Percentiles rank a stretch among this genome's conserved stretches.
phyloP scores from a whole-genome alignment of 2,888 invertebrate species.

The Tenthredo scrophulariae region DNA sequence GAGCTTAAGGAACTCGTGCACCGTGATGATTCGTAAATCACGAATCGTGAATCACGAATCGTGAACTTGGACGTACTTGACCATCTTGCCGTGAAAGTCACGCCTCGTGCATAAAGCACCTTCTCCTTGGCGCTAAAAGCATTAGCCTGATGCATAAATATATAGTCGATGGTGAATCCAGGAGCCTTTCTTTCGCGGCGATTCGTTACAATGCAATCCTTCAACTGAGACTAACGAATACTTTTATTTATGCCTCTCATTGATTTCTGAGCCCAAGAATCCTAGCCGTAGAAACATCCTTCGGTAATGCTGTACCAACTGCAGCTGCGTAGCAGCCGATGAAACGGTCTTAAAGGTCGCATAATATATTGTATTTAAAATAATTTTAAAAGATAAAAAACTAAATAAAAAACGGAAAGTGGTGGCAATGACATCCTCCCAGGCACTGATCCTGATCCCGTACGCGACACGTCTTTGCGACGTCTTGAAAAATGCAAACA shows the following conservation, averaged over 20 bases:
- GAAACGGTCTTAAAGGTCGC: not conserved
- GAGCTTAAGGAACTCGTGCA: not conserved
- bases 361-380: not conserved
- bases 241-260: not conserved
- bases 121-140: slow-evolving; percentile 37
- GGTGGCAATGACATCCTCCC: not conserved
- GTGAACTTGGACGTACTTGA: slow-evolving; percentile 54
- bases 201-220: slow-evolving; percentile 37
- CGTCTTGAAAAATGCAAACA: slow-evolving; percentile 15
- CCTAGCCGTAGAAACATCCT: not conserved
- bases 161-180: slow-evolving; percentile 30
- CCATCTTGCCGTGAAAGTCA: slow-evolving; percentile 54
- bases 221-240: not conserved
- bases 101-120: slow-evolving; percentile 41
- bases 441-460: slow-evolving; percentile 5
- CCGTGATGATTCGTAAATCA: slow-evolving; percentile 4
- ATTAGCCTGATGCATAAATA: not conserved
- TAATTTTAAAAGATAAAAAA: not conserved
- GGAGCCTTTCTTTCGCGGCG: slow-evolving; percentile 24
- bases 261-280: not conserved
- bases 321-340: not conserved
- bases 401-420: not conserved
- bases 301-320: not conserved
- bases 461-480: not conserved
- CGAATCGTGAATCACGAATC: slow-evolving; percentile 21